These are phyloP conservation scores for Zingel zingel DNA, from an alignment of 2,113 vertebrate species.

Conservation along the genomic window DNA sequence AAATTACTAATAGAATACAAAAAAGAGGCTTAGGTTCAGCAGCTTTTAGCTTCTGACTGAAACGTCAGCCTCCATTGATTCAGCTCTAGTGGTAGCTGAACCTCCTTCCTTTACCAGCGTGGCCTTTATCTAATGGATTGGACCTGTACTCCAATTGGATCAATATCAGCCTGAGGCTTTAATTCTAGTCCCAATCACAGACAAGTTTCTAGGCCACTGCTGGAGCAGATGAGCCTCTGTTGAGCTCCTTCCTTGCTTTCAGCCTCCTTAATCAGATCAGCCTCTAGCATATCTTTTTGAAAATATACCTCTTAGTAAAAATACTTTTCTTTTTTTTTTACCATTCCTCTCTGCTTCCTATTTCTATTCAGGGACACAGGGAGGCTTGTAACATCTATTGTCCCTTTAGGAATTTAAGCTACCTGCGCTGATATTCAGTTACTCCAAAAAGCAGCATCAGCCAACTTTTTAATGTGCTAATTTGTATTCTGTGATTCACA, in stretches of 20 bases:
- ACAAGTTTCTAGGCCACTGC: slow-evolving; percentile 40
- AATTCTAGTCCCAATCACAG: slow-evolving; percentile 44
- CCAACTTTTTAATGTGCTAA: slow-evolving; percentile 26
- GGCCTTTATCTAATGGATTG: slow-evolving; percentile 48
- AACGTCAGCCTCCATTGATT: slow-evolving; percentile 18
- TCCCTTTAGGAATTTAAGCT: slow-evolving; percentile 13
- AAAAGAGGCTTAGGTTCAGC: background rate
- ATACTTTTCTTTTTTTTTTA: background rate
- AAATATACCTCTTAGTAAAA: slow-evolving; percentile 45
- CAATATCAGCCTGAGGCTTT: slow-evolving; percentile 60
- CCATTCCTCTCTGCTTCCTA: slow-evolving; percentile 12
- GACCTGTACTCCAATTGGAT: slow-evolving; percentile 53
- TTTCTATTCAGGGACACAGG: slow-evolving; percentile 36
- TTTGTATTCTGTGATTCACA: slow-evolving; percentile 35
- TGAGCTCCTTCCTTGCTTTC: slow-evolving; percentile 32
- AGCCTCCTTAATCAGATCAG: slow-evolving; percentile 35
- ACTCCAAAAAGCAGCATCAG: slow-evolving; percentile 47
- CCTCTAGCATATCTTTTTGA: slow-evolving; percentile 32
- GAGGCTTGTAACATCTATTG: slow-evolving; percentile 4
- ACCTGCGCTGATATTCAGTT: slow-evolving; percentile 2
- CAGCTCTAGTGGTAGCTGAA: slow-evolving; percentile 8
- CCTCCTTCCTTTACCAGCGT: slow-evolving; percentile 16
- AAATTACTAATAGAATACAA: background rate
- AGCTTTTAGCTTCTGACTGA: background rate
- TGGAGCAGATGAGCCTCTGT: slow-evolving; percentile 41